Conservation (phyloP, 2,888 invertebrate species). For the Lucinisca nassula region DNA sequence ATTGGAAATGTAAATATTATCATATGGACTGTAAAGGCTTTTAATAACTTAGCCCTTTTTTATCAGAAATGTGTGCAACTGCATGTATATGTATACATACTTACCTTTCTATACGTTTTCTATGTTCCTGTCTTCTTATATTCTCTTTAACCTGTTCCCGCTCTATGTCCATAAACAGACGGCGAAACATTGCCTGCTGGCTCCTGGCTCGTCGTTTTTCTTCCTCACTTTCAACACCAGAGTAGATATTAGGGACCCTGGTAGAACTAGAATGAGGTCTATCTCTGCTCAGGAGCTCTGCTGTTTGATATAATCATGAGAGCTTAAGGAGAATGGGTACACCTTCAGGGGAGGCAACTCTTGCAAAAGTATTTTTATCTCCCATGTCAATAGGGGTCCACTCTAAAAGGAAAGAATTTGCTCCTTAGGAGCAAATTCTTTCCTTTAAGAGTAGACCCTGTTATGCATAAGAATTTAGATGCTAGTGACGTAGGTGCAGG, state of each 20-base stretch:
- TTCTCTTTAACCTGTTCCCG: slow-evolving; percentile 87
- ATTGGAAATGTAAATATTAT: no score
- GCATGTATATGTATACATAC: neutral
- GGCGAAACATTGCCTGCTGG: slow-evolving; percentile 84
- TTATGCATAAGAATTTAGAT: no score
- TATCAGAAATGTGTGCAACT: neutral
- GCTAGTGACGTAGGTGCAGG: no score
- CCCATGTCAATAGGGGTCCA: no score
- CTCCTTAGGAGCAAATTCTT: no score
- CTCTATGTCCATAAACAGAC: slow-evolving; percentile 87
- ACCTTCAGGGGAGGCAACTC: no score
- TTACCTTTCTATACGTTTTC: slow-evolving; percentile 80
- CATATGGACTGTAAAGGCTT: no score
- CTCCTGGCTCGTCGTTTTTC: slow-evolving; percentile 77
- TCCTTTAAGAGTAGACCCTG: no score
- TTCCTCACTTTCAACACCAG: slow-evolving; percentile 80
- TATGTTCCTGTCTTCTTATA: slow-evolving; percentile 81
- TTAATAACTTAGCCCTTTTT: no score
- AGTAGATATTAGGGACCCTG: slow-evolving; percentile 78
- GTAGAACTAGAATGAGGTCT: neutral
- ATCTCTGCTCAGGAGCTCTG: neutral
- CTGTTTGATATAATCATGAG: neutral
- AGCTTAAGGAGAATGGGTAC: no score
- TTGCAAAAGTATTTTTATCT: no score
- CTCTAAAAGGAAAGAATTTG: no score